Base-by-base conservation (phyloP, 1,140 invertebrate genomes). In the Drosophila mauritiana region DNA sequence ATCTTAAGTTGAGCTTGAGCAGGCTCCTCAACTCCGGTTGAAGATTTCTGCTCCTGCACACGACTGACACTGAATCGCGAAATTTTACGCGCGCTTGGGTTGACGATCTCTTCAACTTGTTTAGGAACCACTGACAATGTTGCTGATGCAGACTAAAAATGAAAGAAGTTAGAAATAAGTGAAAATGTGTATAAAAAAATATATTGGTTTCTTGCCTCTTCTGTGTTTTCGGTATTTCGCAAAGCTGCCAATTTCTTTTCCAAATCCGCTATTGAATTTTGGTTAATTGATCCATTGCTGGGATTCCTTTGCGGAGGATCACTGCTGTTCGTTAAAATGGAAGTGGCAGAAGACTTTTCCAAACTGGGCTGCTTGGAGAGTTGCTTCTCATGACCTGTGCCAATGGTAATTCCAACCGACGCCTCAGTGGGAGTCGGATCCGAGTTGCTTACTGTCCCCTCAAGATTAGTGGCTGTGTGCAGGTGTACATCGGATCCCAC, bases 51-150 rank as follows among this genome's bases (percentile, higher is more conserved):
- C 45, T 92, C 91, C 54, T 86, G 78, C 15, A 92, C 91, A 10
- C 91, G 77, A 73, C 91, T 92, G 4, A 92, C 91, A 40, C 91
- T 91, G n/a, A 92, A 92, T 3, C 91, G 78, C 0, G 91, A 92
- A 20, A 92, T 75, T 67, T 92, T 92, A 1, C 91, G 81, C 1
- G 88, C 74, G 45, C 78, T 90, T 2, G 76, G 55, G 39, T 36
- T 58, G 1, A 34, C 20, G 10, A 58, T 17, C n/a, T 90, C 86
- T 34, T 90, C 85, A 11, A 65, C 31, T n/a, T 56, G 68, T 17
- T 86, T 90, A 13, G 67, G 20, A 25, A 45, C 53, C 20, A 43
- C 55, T 7, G 52, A 27, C 45, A 82, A 48, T 25, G 67, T 53
- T 8, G 45, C 57, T 17, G 58, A n/a, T 22, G 61, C 12, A 54